These are phyloP conservation scores for Noctua pronuba DNA, from an alignment of 2,888 invertebrate species.

Conservation along the genomic window DNA sequence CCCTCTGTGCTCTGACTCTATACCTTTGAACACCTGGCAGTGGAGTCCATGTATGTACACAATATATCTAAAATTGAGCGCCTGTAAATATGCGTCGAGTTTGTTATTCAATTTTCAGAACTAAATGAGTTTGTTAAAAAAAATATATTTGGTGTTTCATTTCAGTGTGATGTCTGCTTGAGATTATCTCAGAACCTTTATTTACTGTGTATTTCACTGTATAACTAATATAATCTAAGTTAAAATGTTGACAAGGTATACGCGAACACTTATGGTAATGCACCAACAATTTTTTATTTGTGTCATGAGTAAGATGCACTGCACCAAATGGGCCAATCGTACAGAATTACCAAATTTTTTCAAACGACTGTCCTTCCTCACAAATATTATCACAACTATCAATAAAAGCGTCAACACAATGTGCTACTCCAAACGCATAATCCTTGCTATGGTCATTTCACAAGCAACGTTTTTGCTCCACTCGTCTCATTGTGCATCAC, in stretches of 20 bases:
- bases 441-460: constrained; percentile 76
- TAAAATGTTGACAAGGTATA: not conserved
- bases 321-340: not conserved
- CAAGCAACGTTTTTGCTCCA: constrained; percentile 55
- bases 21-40: constrained; percentile 76
- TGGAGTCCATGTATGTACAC: constrained; percentile 72
- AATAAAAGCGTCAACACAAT: constrained; percentile 59
- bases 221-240: not conserved
- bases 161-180: not conserved
- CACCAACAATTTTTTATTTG: not conserved
- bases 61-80: constrained; percentile 64
- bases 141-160: constrained; percentile 3
- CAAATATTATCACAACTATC: constrained; percentile 62
- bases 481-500: constrained; percentile 68
- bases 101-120: constrained; percentile 39
- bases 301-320: not conserved
- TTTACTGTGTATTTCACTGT: not conserved
- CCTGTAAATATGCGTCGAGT: constrained; percentile 47
- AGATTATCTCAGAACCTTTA: not conserved
- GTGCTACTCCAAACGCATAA: constrained; percentile 63
- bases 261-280: not conserved
- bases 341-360: constrained; percentile 8
- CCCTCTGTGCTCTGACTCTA: constrained; percentile 61
- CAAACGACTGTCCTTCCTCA: not conserved
- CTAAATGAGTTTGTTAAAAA: constrained; percentile 20